Evolutionary conservation across 2,888 invertebrate genomes (phyloP).

Genomic region (Troides oblongomaculatus): DNA sequence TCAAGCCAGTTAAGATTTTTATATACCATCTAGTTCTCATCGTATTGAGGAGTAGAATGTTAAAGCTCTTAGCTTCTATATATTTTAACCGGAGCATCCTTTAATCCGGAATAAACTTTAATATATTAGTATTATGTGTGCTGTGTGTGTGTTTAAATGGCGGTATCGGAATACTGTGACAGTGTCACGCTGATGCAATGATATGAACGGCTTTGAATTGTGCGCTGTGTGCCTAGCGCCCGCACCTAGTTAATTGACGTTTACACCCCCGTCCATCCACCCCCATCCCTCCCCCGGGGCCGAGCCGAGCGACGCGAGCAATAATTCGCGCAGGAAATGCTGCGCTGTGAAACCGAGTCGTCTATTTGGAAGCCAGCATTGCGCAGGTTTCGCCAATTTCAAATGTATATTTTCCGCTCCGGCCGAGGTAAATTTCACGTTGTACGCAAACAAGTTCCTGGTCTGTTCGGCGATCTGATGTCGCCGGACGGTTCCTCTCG

Average conservation of each 20-base stretch:
- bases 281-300: background rate
- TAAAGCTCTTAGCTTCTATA: too few species aligned
- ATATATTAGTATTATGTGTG: too few species aligned
- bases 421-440: background rate
- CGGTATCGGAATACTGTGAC: background rate
- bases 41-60: too few species aligned
- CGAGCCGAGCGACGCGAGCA: slow-evolving; percentile 5
- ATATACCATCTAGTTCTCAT: too few species aligned
- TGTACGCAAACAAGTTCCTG: background rate
- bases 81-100: too few species aligned
- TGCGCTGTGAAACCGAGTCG: slow-evolving; percentile 5
- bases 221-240: background rate
- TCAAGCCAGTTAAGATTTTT: too few species aligned
- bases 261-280: background rate
- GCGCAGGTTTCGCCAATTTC: slow-evolving; percentile 6
- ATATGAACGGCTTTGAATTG: background rate
- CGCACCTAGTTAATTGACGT: slow-evolving; percentile 14
- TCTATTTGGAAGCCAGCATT: slow-evolving; percentile 7
- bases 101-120: too few species aligned
- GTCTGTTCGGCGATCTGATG: background rate
- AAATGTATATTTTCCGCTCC: slow-evolving; percentile 13
- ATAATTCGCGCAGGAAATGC: slow-evolving; percentile 16
- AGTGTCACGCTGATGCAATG: background rate
- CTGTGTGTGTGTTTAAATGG: too few species aligned
- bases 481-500: background rate